Conservation (phyloP, 2,888 invertebrate species). For the Caenorhabditis sulstoni region DNA sequence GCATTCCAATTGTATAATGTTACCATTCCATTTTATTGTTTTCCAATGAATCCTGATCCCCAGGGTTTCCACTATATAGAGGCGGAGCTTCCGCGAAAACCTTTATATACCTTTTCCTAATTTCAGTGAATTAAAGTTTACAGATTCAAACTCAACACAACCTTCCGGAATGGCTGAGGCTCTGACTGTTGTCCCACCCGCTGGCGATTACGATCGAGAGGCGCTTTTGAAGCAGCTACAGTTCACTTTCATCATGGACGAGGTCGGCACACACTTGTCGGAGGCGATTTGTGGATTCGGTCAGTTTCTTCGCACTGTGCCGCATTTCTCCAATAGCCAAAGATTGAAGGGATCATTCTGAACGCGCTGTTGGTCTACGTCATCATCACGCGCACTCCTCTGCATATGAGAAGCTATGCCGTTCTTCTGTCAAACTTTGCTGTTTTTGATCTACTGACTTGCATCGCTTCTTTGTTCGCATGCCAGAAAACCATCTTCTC, state of each 20-base stretch:
- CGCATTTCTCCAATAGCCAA: no score
- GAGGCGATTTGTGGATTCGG: slow-evolving; percentile 43
- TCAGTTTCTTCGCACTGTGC: slow-evolving; percentile 1
- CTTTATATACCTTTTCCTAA: no score
- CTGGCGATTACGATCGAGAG: slow-evolving; percentile 20
- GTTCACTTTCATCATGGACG: slow-evolving; percentile 51
- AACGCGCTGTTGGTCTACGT: slow-evolving; percentile 42
- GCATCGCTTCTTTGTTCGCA: slow-evolving; percentile 43
- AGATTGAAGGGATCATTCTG: slow-evolving; percentile 42
- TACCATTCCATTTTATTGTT: no score
- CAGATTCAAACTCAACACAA: no score
- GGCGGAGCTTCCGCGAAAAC: no score
- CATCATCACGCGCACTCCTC: slow-evolving; percentile 51
- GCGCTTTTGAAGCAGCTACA: slow-evolving; percentile 21
- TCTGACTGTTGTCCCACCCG: no score
- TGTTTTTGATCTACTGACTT: slow-evolving; percentile 57
- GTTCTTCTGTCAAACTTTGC: slow-evolving; percentile 64
- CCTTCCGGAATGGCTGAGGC: no score
- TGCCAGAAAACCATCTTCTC: slow-evolving; percentile 62
- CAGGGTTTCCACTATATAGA: no score
- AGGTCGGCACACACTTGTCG: slow-evolving; percentile 39
- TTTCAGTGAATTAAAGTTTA: no score
- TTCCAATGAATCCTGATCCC: no score
- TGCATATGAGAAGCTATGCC: slow-evolving; percentile 51
- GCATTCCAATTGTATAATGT: no score